Evolutionary conservation across 2,113 vertebrate species (phyloP), one percentile per base, ranked within the genome.

Genomic region (Dipodomys spectabilis): DNA sequence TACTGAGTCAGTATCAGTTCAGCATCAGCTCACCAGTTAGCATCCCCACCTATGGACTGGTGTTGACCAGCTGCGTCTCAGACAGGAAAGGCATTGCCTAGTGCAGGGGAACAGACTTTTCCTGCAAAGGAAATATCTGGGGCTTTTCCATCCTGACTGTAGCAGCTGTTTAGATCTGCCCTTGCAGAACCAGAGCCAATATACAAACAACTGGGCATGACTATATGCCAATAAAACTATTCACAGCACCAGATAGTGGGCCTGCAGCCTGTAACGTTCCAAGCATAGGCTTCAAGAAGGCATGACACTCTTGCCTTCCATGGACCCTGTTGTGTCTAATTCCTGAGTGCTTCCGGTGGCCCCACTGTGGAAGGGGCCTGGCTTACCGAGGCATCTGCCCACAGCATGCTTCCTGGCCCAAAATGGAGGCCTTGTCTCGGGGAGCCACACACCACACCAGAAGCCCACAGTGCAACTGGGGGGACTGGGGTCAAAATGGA

Each of bases 361-460:
- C 28, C 10, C 18, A 0, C 15, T 35, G 39, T 44, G 25, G 30
- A 35, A 44, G 2, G 49, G 20, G 23, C 72, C 60, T 73, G 25
- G 18, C 49, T 60, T 28, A 32, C 35, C 0, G 2, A n/a, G 35
- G 32, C 16, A 7, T 53, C 49, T 25, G 30, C 44, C 62, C 65
- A 68, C 72, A 28, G 18, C 20, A 7, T 9, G 30, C 44, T 30
- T 30, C 75, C 62, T 2, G 72, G 5, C 10, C 75, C 64, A 62
- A 53, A 10, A 15, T 16, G 32, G 60, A 78, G 32, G 78, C 10
- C 3, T 0, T 12, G 23, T 13, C 49, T 27, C 7, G 45, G 22
- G 1, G 44, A 80, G 22, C 62, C 27, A 23, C 23, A 10, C 15
- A 0, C 7, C 20, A 3, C 12, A 0, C 10, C 12, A 64, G 64